These are phyloP conservation scores for Motacilla tschutschensis DNA, from an alignment of 2,113 vertebrate species.

Conservation along the genomic window DNA sequence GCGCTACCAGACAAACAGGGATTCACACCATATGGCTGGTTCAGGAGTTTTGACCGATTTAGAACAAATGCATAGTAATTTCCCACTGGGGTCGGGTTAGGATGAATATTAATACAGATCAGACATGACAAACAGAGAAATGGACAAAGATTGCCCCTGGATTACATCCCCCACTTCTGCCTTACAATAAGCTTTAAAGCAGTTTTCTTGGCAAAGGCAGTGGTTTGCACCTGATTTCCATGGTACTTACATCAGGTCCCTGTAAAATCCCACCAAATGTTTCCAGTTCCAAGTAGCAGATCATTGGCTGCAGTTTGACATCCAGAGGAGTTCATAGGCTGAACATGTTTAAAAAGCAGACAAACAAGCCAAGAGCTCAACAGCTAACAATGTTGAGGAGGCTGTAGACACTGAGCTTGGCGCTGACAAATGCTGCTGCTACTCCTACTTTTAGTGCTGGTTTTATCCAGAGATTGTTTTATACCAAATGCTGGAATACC, in stretches of 20 bases:
- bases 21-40: constrained; percentile 55
- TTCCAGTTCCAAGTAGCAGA: not conserved
- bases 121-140: not conserved
- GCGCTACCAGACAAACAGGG: constrained; percentile 41
- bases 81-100: not conserved
- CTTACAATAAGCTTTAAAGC: constrained; percentile 7
- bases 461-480: not conserved
- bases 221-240: constrained; percentile 34
- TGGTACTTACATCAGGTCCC: not conserved
- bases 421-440: not conserved
- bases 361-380: constrained; percentile 13
- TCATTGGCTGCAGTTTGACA: not conserved
- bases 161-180: not conserved
- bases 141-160: not conserved
- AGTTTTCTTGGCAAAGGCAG: constrained; percentile 24
- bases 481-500: not conserved
- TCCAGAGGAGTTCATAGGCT: not conserved
- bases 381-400: not conserved
- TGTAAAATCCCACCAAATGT: constrained; percentile 22
- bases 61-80: constrained; percentile 54
- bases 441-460: not conserved
- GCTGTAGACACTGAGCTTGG: not conserved
- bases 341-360: constrained; percentile 4
- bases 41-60: constrained; percentile 58
- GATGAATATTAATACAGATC: constrained; percentile 3